Base-by-base conservation (phyloP, 1,140 invertebrate species). In the Vollenhovia emeryi region DNA sequence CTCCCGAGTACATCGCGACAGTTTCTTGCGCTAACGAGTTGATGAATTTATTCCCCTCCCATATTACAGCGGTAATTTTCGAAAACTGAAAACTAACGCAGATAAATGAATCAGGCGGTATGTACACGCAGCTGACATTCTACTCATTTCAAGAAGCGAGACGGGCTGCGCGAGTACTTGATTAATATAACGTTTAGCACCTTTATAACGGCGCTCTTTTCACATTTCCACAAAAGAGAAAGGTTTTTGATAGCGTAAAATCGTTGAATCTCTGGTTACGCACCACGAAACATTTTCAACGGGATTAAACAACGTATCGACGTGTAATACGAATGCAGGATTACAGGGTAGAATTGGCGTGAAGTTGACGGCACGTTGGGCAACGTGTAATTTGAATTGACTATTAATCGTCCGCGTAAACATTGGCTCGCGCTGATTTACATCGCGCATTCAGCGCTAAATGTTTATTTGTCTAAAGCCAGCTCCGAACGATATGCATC, bases 381-480 rank as follows among this genome's bases (percentile, higher is more conserved):
- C 50, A 82, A 82, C 66, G 50, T 57, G 78, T 82, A 82, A 82
- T 82, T 73, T 82, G 78, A 82, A 82, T 82, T 82, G 78, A 82
- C 78, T 82, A 82, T 82, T 82, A 82, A 82, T 82, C 66, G 78
- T 59, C 78, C 68, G 66, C 66, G 78, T 82, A 71, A 82, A 82
- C 78, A 82, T 82, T 73, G 50, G 78, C 78, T 60, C 24, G 66
- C 66, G 27, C 78, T 71, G 64, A 80, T 80, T 80, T 55, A 71
- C 64, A 57, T 71, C 64, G 24, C 24, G 66, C 36, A 82, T 82
- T 82, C 66, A 59, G 66, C 66, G 78, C 78, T 82, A 73, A 79
- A 82, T 71, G 78, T 82, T 82, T 80, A 80, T 80, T 80, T 82
- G 64, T 82, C 66, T 82, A 59, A 82, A 82, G 50, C 66, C 36